Percentiles rank a stretch among this genome's conserved stretches.
Evolutionary conservation across 2,113 vertebrate species (phyloP).

Genomic region (Alligator mississippiensis): DNA sequence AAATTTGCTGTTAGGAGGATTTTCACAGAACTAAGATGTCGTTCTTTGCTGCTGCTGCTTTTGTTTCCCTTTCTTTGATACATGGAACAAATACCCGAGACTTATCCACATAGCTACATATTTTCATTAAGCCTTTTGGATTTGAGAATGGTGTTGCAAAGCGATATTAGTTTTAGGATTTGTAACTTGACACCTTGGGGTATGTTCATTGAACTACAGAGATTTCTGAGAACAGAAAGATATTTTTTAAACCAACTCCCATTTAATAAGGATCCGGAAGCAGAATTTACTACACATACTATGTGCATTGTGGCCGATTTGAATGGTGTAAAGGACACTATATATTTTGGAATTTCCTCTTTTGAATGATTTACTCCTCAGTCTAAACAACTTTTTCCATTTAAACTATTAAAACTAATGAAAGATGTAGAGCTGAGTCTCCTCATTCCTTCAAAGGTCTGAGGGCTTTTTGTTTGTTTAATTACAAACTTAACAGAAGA

Average conservation of each 20-base stretch:
- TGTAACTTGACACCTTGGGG: background rate
- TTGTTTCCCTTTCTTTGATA: background rate
- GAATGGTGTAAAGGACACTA: background rate
- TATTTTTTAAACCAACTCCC: background rate
- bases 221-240: background rate
- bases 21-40: background rate
- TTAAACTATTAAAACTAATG: background rate
- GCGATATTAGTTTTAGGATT: background rate
- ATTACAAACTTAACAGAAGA: background rate
- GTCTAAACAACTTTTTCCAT: background rate
- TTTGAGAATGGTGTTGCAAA: background rate
- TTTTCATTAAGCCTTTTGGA: background rate
- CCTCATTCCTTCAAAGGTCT: background rate
- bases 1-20: conserved; percentile 10
- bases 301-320: background rate
- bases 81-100: background rate
- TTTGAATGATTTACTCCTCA: background rate
- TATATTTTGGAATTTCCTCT: background rate
- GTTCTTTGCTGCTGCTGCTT: background rate
- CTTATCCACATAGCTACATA: background rate
- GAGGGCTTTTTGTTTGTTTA: background rate
- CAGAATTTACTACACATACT: background rate
- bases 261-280: background rate
- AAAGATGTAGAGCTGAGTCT: background rate
- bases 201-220: background rate